Evolutionary conservation across 2,888 invertebrate species (phyloP).

Genomic region (Masnerella sp.): DNA sequence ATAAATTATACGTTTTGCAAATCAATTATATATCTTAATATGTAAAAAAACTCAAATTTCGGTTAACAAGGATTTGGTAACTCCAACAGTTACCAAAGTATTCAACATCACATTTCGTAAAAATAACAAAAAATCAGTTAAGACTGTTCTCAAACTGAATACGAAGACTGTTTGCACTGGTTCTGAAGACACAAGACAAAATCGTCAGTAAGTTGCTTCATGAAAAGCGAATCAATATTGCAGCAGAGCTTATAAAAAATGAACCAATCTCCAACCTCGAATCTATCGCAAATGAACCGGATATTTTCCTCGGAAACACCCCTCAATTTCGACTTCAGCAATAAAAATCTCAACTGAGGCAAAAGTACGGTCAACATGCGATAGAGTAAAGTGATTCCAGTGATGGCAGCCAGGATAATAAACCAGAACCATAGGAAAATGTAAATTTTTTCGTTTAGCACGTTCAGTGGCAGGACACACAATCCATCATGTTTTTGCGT

Average conservation of each 20-base stretch:
- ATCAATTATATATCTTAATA: too few species aligned
- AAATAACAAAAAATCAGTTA: too few species aligned
- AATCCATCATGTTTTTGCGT: background rate
- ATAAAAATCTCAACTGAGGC: background rate
- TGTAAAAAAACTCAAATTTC: too few species aligned
- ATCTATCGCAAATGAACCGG: constrained; percentile 83
- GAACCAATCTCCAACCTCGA: constrained; percentile 96
- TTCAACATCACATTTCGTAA: too few species aligned
- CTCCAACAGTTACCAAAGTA: too few species aligned
- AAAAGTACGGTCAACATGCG: background rate
- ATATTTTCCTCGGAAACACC: constrained; percentile 80
- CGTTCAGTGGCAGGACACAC: constrained; percentile 85
- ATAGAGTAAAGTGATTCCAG: background rate
- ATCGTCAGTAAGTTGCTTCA: background rate
- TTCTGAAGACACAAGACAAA: too few species aligned
- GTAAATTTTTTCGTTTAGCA: constrained; percentile 96
- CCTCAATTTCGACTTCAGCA: background rate
- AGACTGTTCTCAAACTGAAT: too few species aligned
- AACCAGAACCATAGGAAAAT: constrained; percentile 97
- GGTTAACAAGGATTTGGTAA: too few species aligned
- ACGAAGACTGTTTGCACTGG: too few species aligned
- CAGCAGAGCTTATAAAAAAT: constrained; percentile 93
- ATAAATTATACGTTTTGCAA: too few species aligned
- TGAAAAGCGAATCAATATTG: constrained; percentile 89
- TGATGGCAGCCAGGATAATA: constrained; percentile 83